These are phyloP conservation scores for Pseudomyrmex flavicornis DNA, from an alignment of 1,140 invertebrate genomes.

Conservation along the genomic window DNA sequence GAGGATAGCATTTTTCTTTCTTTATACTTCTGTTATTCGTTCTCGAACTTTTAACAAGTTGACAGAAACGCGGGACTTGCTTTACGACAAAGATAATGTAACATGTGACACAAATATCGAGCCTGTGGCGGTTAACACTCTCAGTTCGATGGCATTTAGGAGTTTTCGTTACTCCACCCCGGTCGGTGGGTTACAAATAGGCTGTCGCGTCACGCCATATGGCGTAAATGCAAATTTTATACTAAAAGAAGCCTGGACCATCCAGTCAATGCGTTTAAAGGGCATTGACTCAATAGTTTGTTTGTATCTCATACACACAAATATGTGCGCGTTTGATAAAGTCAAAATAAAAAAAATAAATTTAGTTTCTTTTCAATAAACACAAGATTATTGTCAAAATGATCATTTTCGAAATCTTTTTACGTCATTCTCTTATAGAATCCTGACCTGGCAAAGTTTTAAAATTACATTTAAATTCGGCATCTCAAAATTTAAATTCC, in stretches of 20 bases:
- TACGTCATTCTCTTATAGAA: too few relatives aligned
- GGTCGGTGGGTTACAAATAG: constrained; percentile 57
- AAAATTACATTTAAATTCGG: too few relatives aligned
- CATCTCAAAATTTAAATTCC: too few relatives aligned
- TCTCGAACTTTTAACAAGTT: constrained; percentile 28
- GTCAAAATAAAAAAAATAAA: too few relatives aligned
- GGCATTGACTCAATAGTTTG: constrained; percentile 60
- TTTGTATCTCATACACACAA: constrained; percentile 48
- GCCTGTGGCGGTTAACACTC: constrained; percentile 59
- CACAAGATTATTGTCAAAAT: too few relatives aligned
- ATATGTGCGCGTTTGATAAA: too few relatives aligned
- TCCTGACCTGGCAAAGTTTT: too few relatives aligned
- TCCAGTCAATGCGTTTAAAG: constrained; percentile 54
- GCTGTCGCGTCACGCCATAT: constrained; percentile 62
- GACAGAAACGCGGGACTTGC: constrained; percentile 23
- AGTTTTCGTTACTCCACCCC: constrained; percentile 62
- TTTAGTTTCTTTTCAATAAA: too few relatives aligned
- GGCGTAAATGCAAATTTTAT: constrained; percentile 66
- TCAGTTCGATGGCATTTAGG: constrained; percentile 62
- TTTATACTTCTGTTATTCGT: constrained; percentile 21
- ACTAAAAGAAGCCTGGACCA: constrained; percentile 55
- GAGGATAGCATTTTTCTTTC: too few relatives aligned
- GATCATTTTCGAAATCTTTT: too few relatives aligned
- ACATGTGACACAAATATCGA: constrained; percentile 62
- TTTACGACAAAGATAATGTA: constrained; percentile 57